Evolutionary conservation across 2,113 vertebrate species (phyloP).

Genomic region (Spilogale gracilis): DNA sequence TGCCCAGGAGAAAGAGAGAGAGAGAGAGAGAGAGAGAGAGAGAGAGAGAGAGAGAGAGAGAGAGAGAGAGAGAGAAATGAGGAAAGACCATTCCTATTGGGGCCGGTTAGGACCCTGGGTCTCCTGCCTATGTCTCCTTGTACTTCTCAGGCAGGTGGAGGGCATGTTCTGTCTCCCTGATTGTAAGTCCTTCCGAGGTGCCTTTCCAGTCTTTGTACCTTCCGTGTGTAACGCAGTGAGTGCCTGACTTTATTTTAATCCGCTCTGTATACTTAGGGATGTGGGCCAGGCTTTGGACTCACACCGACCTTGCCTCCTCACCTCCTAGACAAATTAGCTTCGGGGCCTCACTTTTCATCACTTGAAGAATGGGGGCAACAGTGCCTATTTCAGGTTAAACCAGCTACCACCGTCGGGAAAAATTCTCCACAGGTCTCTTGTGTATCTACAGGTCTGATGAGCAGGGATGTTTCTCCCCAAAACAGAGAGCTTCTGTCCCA

Average conservation of each 20-base stretch:
- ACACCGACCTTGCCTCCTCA: not conserved
- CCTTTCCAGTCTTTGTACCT: not conserved
- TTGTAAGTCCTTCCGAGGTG: not conserved
- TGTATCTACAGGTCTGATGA: not conserved
- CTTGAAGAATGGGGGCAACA: not conserved
- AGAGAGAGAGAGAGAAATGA: not conserved
- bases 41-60: not conserved
- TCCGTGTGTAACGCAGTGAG: not conserved
- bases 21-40: not conserved
- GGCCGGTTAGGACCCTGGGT: not conserved
- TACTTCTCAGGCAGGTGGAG: not conserved
- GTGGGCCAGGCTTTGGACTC: not conserved
- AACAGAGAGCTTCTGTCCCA: slow-evolving; percentile 15
- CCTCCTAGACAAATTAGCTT: not conserved
- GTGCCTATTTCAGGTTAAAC: not conserved
- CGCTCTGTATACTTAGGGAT: not conserved
- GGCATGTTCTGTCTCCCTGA: not conserved
- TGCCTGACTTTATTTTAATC: not conserved
- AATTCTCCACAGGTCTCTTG: not conserved
- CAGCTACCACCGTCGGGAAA: not conserved
- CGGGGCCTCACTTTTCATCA: not conserved
- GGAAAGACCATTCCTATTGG: not conserved
- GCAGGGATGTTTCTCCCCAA: not conserved
- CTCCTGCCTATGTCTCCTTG: not conserved
- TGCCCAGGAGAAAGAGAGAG: not conserved